phyloP scores from a whole-genome alignment of 2,797 vertebrate species.

The Urocyon cinereoargenteus region DNA sequence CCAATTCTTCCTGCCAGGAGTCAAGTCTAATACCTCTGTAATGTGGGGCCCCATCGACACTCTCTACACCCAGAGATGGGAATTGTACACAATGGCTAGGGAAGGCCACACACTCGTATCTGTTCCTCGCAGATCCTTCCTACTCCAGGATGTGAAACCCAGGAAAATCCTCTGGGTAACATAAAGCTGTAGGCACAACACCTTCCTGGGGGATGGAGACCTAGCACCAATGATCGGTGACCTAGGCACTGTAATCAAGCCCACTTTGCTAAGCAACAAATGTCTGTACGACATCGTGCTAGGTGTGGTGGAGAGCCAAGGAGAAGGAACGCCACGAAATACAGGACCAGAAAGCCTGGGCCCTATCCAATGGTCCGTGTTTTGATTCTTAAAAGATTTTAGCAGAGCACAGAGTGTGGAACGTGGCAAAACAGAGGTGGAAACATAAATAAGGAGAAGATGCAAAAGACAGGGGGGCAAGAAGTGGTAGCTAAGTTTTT shows the following conservation, averaged over 20 bases:
- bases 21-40: constrained; percentile 52
- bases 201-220: background rate
- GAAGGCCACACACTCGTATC: background rate
- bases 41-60: background rate
- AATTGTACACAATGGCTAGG: background rate
- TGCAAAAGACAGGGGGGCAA: background rate
- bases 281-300: background rate
- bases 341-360: background rate
- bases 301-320: background rate
- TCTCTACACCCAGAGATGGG: constrained; percentile 46
- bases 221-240: background rate
- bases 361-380: background rate
- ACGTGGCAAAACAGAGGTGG: background rate
- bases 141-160: background rate
- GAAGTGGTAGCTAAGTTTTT: background rate
- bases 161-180: background rate
- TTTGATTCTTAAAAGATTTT: background rate
- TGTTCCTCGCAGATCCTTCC: constrained; percentile 24
- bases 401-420: background rate
- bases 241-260: background rate
- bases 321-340: background rate
- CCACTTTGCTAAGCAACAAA: background rate
- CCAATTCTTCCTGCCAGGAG: constrained; percentile 68
- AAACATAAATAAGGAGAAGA: background rate
- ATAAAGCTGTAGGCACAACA: background rate